Evolutionary conservation across 2,797 vertebrate species (phyloP).

Genomic region (Dermochelys coriacea): DNA sequence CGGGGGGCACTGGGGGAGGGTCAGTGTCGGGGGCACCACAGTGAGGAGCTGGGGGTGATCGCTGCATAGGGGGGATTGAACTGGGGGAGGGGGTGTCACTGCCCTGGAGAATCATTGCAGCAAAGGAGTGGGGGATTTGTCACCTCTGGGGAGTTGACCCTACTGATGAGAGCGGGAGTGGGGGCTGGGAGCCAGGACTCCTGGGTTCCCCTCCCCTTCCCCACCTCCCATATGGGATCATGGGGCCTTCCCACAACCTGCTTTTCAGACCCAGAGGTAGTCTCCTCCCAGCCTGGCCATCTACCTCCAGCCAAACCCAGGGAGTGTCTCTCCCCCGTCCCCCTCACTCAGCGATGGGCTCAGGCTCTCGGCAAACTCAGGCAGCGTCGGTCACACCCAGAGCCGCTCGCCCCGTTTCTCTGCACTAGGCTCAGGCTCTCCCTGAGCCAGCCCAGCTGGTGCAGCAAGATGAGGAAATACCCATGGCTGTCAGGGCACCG

Average conservation of each 20-base stretch:
- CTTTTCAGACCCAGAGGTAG: not conserved
- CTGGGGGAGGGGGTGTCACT: not conserved
- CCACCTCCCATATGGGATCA: not conserved
- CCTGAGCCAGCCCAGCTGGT: no score
- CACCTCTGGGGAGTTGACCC: no score
- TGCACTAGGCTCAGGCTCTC: no score
- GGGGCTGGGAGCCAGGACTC: not conserved
- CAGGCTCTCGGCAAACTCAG: not conserved
- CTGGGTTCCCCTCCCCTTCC: not conserved
- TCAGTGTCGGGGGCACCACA: not conserved
- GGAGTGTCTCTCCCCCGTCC: not conserved
- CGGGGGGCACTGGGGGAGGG: not conserved
- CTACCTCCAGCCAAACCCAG: no score
- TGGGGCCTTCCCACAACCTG: not conserved
- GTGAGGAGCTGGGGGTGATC: not conserved
- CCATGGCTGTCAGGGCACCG: no score
- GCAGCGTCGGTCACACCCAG: not conserved
- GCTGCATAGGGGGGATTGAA: not conserved
- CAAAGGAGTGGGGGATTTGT: not conserved
- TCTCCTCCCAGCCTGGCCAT: not conserved
- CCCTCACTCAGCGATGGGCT: not conserved
- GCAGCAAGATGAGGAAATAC: no score
- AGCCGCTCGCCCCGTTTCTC: no score
- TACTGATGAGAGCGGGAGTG: no score
- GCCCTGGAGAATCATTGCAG: not conserved